Evolutionary conservation across 2,888 invertebrate species (phyloP).

Genomic region (Drosophila quinaria): DNA sequence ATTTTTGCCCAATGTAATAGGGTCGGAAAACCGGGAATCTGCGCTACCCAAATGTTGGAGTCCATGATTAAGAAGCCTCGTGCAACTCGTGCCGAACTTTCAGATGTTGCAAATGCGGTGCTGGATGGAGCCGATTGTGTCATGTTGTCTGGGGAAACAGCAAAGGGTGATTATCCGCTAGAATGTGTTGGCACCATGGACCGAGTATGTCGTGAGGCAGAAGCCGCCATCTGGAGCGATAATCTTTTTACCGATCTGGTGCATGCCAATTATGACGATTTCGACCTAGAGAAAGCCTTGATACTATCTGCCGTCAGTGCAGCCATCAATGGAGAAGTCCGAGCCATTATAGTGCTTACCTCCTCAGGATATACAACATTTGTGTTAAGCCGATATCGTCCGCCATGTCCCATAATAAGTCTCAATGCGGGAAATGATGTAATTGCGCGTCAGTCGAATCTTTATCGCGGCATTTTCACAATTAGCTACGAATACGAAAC

Average conservation of each 20-base stretch:
- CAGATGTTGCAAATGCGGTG: conserved; percentile 98
- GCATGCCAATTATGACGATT: conserved; percentile 85
- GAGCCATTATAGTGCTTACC: conserved; percentile 93
- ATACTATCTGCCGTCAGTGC: conserved; percentile 97
- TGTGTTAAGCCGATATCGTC: conserved; percentile 95
- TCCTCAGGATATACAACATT: conserved; percentile 88
- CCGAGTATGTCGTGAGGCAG: conserved; percentile 97
- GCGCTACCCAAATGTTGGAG: conserved; percentile 99
- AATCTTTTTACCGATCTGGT: conserved; percentile 94
- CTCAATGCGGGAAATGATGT: conserved; percentile 93
- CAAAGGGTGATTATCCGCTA: conserved; percentile 97
- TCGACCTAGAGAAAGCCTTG: conserved; percentile 94
- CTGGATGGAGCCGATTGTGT: conserved; percentile 99
- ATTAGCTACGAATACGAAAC: conserved; percentile 88
- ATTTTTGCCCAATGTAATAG: conserved; percentile 98
- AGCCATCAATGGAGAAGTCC: conserved; percentile 93
- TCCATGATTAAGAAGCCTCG: conserved; percentile 99
- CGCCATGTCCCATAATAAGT: conserved; percentile 94
- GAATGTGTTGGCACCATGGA: conserved; percentile 95
- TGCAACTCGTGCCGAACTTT: conserved; percentile 97
- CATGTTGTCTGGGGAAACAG: conserved; percentile 99
- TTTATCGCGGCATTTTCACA: conserved; percentile 96
- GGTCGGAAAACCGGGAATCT: conserved; percentile 97
- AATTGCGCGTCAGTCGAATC: conserved; percentile 95
- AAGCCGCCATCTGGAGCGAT: conserved; percentile 96